A percentile compares a stretch with the other conserved stretches of the same genome.
These are phyloP conservation scores for Gambusia holbrooki DNA, from an alignment of 2,113 vertebrate species.

Conservation along the genomic window DNA sequence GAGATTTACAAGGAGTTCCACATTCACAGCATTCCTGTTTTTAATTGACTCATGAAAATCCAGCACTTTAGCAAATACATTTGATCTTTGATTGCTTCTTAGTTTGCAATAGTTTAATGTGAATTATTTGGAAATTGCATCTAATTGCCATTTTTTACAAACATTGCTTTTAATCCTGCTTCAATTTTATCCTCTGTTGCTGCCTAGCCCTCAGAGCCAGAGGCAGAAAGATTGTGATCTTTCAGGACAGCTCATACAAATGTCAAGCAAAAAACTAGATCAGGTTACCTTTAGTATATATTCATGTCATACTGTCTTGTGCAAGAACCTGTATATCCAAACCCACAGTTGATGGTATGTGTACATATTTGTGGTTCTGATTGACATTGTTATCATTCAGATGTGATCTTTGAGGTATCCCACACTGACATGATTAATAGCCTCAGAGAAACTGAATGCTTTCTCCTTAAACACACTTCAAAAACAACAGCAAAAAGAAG, in stretches of 20 bases:
- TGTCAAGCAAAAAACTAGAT: neutral
- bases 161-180: neutral
- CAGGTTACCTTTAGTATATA: conserved; percentile 1
- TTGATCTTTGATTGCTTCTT: neutral
- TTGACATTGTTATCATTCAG: conserved; percentile 10
- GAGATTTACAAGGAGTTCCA: neutral
- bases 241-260: neutral
- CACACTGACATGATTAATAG: conserved; percentile 11
- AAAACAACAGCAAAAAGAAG: too few relatives aligned
- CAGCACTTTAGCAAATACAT: too few relatives aligned
- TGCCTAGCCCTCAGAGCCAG: neutral
- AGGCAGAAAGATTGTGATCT: neutral
- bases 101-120: neutral
- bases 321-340: neutral
- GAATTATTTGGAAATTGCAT: neutral
- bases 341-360: conserved; percentile 9
- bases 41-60: neutral
- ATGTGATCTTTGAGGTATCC: conserved; percentile 1
- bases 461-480: neutral
- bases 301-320: neutral
- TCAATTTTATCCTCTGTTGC: conserved; percentile 5
- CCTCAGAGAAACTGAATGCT: neutral
- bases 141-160: neutral
- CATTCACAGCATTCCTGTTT: neutral
- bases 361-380: conserved; percentile 23